Evolutionary conservation across 2,888 invertebrate species (phyloP), one percentile per base, ranked within the genome.

Genomic region (Danaus chrysippus): DNA sequence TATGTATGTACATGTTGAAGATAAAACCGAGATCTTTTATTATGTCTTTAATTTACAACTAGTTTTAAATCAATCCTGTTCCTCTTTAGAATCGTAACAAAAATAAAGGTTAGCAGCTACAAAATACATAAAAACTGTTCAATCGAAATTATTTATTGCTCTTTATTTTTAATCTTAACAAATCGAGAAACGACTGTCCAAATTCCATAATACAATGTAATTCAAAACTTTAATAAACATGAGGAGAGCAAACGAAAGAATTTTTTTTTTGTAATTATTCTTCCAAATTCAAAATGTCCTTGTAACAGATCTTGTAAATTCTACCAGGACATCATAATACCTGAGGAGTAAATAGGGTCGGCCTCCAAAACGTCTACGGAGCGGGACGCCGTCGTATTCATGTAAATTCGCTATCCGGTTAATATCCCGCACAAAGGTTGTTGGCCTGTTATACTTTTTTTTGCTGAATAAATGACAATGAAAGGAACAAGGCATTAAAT

Each of bases 221-320:
- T 23, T 23, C 5, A 23, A 23, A 23, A 23, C 5, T 1, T 1
- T 23, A 23, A 23, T 5, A 23, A 23, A 23, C 23, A 3, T 23
- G 23, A 23, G 2, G 6, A n/a, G 5, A n/a, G 3, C 10, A n/a
- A n/a, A 10, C 12, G 2, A 11, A n/a, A 43, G 43, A 11, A 42
- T 11, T 44, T n/a, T 44, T 9, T 13, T 46, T 15, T 15, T 9
- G 10, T 17, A 17, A 49, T 11, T 15, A 11, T 11, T 49, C 49
- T 17, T 49, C 17, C 9, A 9, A 49, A 17, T 2, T 17, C 49
- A 80, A 61, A 76, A 77, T 83, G 85, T 85, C 76, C 84, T 82
- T 86, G 87, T 87, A 87, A 87, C 65, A 82, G 78, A 77, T 77
- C 76, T 82, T 86, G 84, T 86, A 85, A 84, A 76, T 75, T 71